These are phyloP conservation scores for Pogonognathellus flavescens DNA, from an alignment of 1,140 invertebrate genomes.

Conservation along the genomic window DNA sequence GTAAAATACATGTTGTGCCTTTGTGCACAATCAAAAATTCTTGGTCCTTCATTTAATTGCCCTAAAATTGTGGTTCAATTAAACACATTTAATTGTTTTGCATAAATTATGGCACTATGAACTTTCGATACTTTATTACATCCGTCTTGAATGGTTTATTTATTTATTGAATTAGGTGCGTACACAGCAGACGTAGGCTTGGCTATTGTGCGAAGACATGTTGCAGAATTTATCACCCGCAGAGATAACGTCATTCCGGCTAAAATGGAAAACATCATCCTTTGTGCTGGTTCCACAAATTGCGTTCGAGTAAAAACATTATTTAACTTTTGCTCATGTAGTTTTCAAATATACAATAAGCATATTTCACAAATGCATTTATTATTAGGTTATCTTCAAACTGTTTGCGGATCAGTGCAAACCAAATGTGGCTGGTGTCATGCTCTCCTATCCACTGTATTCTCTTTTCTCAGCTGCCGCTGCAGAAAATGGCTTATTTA, in stretches of 20 bases:
- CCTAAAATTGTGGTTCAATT: too few relatives aligned
- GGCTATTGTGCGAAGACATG: neutral
- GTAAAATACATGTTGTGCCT: too few relatives aligned
- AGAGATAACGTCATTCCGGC: neutral
- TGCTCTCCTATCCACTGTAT: neutral
- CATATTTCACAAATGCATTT: neutral
- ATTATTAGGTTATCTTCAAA: constrained; percentile 3
- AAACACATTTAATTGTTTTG: too few relatives aligned
- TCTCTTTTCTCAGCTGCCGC: neutral
- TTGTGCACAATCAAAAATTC: too few relatives aligned
- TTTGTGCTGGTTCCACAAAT: neutral
- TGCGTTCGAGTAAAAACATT: constrained; percentile 3
- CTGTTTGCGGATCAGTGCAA: neutral
- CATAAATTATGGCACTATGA: too few relatives aligned
- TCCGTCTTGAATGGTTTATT: too few relatives aligned
- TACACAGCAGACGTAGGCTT: neutral
- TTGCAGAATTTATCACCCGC: neutral
- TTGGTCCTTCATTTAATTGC: too few relatives aligned
- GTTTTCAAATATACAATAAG: too few relatives aligned
- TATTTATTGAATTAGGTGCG: too few relatives aligned
- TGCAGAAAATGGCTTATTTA: neutral
- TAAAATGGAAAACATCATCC: neutral
- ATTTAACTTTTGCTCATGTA: too few relatives aligned
- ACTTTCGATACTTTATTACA: too few relatives aligned
- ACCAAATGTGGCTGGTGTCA: neutral